A percentile compares a stretch with the other conserved stretches of the same genome.
Evolutionary conservation across 2,888 invertebrate species (phyloP).

Genomic region (Drosophila diplacantha): DNA sequence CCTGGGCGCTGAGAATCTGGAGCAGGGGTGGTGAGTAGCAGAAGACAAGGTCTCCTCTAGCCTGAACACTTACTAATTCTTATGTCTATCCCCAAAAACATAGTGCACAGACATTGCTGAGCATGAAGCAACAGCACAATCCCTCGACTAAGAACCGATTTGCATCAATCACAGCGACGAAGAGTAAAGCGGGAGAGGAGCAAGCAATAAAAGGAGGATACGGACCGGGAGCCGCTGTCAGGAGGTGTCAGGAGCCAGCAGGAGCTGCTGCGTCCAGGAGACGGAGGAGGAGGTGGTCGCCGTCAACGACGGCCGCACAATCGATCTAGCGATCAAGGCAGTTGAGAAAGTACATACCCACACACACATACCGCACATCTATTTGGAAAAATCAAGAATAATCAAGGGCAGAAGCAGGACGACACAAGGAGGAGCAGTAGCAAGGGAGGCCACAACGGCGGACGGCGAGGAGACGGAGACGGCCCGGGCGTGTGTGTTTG

Average conservation of each 20-base stretch:
- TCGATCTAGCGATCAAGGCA: slow-evolving; percentile 1
- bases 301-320: slow-evolving; percentile 19
- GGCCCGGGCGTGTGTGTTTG: slow-evolving; percentile 67
- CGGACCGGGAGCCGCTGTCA: slow-evolving; percentile 23
- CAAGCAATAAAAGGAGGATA: slow-evolving; percentile 25
- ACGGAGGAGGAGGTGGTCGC: slow-evolving; percentile 36
- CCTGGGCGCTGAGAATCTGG: slow-evolving; percentile 35
- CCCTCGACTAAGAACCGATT: slow-evolving; percentile 28
- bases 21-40: slow-evolving; percentile 33
- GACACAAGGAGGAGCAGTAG: slow-evolving; percentile 6
- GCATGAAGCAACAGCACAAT: slow-evolving; percentile 49
- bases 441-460: slow-evolving; percentile 28
- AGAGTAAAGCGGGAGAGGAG: slow-evolving; percentile 19
- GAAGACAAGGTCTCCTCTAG: not conserved
- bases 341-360: not conserved
- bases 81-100: not conserved
- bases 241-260: slow-evolving; percentile 15
- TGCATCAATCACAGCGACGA: slow-evolving; percentile 25
- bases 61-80: not conserved
- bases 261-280: slow-evolving; percentile 20
- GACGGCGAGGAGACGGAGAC: slow-evolving; percentile 58
- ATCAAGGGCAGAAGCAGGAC: slow-evolving; percentile 1
- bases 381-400: not conserved
- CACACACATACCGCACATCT: too few species aligned
- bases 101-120: slow-evolving; percentile 37